These are phyloP conservation scores for Dendrocincla tyrannina DNA, from an alignment of 2,797 vertebrate species.

Conservation along the genomic window DNA sequence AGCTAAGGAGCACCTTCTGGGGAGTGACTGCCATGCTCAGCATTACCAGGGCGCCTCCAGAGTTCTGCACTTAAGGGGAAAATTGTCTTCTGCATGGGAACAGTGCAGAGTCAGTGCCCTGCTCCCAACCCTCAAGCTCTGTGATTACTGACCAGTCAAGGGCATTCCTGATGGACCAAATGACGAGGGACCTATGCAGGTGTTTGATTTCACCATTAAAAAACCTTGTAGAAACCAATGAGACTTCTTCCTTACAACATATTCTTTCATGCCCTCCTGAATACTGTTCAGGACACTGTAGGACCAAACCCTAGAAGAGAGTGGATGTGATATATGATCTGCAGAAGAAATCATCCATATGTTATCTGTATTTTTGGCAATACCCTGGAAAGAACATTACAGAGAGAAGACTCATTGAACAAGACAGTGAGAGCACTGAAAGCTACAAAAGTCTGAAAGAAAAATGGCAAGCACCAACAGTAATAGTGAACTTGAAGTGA, in stretches of 20 bases:
- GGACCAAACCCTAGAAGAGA: neutral
- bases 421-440: neutral
- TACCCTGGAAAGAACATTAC: neutral
- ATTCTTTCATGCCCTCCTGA: neutral
- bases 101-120: fast-evolving
- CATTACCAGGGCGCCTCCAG: fast-evolving
- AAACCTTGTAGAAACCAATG: neutral
- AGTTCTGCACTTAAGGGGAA: neutral
- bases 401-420: neutral
- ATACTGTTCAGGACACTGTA: neutral
- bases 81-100: neutral
- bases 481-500: neutral
- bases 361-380: neutral
- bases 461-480: neutral
- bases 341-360: neutral
- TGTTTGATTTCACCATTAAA: neutral
- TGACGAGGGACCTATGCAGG: fast-evolving
- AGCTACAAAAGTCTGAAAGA: neutral
- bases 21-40: neutral
- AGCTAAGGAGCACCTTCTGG: fast-evolving
- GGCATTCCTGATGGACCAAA: neutral
- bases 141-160: fast-evolving
- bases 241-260: neutral
- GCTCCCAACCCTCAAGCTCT: neutral
- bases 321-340: neutral